phyloP scores from a whole-genome alignment of 2,888 invertebrate species.

The Eristalis tenax region DNA sequence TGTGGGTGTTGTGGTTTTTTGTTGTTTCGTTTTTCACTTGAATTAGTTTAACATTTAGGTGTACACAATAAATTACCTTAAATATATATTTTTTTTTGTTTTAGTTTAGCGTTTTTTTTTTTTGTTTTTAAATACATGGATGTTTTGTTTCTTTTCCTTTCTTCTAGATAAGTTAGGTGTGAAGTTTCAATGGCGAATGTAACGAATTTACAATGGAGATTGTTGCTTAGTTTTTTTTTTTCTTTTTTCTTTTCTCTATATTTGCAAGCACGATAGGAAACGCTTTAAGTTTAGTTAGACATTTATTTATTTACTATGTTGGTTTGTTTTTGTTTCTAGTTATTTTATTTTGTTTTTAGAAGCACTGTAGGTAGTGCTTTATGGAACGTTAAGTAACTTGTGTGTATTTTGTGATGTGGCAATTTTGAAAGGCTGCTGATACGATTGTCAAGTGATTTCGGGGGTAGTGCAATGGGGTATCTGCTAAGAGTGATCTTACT shows the following conservation, averaged over 20 bases:
- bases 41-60: conserved; percentile 53
- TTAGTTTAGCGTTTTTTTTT: conserved; percentile 25
- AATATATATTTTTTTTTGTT: conserved; percentile 43
- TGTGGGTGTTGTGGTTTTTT: conserved; percentile 13
- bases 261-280: conserved; percentile 28
- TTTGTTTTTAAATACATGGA: conserved; percentile 56
- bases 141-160: conserved; percentile 28
- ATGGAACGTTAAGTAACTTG: conserved; percentile 66
- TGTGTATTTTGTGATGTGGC: conserved; percentile 15
- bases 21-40: conserved; percentile 22
- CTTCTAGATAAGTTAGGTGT: neutral
- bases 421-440: neutral
- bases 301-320: neutral
- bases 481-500: neutral
- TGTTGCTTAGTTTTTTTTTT: neutral
- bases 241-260: neutral
- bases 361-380: conserved; percentile 40
- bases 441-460: neutral
- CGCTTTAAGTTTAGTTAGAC: conserved; percentile 20
- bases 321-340: conserved; percentile 1
- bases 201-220: conserved; percentile 65
- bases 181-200: conserved; percentile 60
- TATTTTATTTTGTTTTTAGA: conserved; percentile 16
- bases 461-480: too few species aligned
- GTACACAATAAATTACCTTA: conserved; percentile 69